phyloP scores from a whole-genome alignment of 2,797 vertebrate species.

The Epinephelus awoara region DNA sequence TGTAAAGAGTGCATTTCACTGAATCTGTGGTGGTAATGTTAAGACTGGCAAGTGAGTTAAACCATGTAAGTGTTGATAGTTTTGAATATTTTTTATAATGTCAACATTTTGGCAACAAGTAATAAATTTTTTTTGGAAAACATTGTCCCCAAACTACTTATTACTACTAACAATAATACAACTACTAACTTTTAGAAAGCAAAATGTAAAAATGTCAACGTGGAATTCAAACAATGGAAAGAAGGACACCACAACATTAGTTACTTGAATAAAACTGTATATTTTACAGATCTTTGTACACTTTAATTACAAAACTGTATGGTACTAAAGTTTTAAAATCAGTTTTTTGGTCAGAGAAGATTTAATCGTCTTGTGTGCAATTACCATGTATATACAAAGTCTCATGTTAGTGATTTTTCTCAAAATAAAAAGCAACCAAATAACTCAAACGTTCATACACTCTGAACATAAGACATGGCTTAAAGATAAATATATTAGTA shows the following conservation, averaged over 20 bases:
- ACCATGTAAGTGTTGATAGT: neutral
- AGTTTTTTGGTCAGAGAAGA: slow-evolving; percentile 99
- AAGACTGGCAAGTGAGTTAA: neutral
- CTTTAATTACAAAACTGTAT: slow-evolving; percentile 99
- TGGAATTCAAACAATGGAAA: slow-evolving; percentile 39
- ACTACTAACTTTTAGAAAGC: neutral
- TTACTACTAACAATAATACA: neutral
- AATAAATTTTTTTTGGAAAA: slow-evolving; percentile 30
- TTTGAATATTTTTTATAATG: slow-evolving; percentile 24
- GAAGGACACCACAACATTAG: slow-evolving; percentile 62
- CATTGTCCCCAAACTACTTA: too few species aligned
- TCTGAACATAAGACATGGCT: slow-evolving; percentile 99
- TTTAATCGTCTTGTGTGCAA: slow-evolving; percentile 97
- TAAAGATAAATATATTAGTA: slow-evolving; percentile 99
- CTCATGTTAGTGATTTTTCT: slow-evolving; percentile 97
- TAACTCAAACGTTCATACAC: slow-evolving; percentile 93
- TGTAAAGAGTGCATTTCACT: neutral
- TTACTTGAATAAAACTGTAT: slow-evolving; percentile 98
- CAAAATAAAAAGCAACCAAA: slow-evolving; percentile 82
- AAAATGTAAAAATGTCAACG: neutral
- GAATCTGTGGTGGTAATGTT: neutral
- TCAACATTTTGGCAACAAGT: neutral
- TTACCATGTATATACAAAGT: slow-evolving; percentile 98
- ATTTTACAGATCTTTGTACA: slow-evolving; percentile 99
- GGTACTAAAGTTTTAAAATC: slow-evolving; percentile 95